Conservation (phyloP, 2,797 vertebrate species). For the Onychomys leucogaster region DNA sequence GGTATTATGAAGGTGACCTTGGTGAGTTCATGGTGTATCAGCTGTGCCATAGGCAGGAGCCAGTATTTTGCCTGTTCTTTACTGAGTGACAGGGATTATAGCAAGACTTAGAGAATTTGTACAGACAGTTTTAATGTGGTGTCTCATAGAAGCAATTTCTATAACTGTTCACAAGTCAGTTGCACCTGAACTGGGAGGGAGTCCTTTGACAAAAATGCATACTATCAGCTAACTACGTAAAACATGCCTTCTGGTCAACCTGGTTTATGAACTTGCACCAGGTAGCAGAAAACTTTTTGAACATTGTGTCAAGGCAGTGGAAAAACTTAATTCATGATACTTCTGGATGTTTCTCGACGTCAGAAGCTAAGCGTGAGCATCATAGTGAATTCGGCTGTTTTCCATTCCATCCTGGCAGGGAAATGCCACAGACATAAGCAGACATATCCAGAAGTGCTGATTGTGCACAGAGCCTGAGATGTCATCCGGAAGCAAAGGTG, state of each 20-base stretch:
- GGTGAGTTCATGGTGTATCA: background rate
- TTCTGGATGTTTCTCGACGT: background rate
- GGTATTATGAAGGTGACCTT: background rate
- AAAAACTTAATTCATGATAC: background rate
- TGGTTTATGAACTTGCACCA: background rate
- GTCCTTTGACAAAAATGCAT: background rate
- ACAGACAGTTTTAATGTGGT: background rate
- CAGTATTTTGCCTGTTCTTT: background rate
- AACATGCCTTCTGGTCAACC: no score
- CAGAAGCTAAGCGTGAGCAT: fast-evolving
- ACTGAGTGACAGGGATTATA: background rate
- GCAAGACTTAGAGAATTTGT: background rate
- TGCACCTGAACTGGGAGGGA: background rate
- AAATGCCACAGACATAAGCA: fast-evolving
- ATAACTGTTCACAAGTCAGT: background rate
- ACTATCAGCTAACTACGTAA: background rate
- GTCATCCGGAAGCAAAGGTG: background rate
- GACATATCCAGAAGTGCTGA: background rate
- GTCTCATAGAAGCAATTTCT: background rate
- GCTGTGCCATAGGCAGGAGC: background rate
- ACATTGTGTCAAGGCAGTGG: background rate
- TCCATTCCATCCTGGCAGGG: fast-evolving
- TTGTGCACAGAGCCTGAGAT: background rate
- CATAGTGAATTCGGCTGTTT: fast-evolving
- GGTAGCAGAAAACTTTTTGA: background rate